Conservation (phyloP, 2,888 invertebrate species). For the Idaea aversata region DNA sequence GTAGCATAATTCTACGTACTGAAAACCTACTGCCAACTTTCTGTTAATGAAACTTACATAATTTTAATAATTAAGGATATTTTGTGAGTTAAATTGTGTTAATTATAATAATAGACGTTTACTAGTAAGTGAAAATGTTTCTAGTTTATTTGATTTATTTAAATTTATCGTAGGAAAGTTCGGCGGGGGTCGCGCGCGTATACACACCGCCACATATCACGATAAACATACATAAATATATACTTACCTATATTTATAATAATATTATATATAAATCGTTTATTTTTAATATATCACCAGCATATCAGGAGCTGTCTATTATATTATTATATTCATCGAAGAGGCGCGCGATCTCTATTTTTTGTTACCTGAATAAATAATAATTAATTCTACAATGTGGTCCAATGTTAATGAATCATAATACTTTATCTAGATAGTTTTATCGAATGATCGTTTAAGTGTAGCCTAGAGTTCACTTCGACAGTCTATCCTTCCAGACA, state of each 20-base stretch:
- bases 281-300: slow-evolving; percentile 33
- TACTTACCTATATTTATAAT: slow-evolving; percentile 28
- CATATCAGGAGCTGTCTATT: slow-evolving; percentile 55
- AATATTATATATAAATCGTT: slow-evolving; percentile 32
- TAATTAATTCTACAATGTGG: slow-evolving; percentile 77
- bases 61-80: slow-evolving; percentile 58
- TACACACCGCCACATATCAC: slow-evolving; percentile 55
- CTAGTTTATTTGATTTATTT: slow-evolving; percentile 76
- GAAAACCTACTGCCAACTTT: slow-evolving; percentile 75
- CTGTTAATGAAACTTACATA: slow-evolving; percentile 55
- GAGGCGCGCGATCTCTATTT: slow-evolving; percentile 60
- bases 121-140: slow-evolving; percentile 63
- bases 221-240: slow-evolving; percentile 33
- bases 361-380: slow-evolving; percentile 80
- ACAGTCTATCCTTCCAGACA: slow-evolving; percentile 24
- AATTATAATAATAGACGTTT: slow-evolving; percentile 67
- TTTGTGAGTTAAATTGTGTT: slow-evolving; percentile 70
- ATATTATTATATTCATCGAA: slow-evolving; percentile 31
- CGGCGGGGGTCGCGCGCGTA: slow-evolving; percentile 54
- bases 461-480: slow-evolving; percentile 53
- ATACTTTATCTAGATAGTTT: slow-evolving; percentile 75
- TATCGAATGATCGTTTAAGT: slow-evolving; percentile 59
- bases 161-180: slow-evolving; percentile 66
- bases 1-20: slow-evolving; percentile 56
- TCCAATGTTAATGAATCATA: slow-evolving; percentile 80